phyloP scores from a whole-genome alignment of 1,140 invertebrate species.

The Acromyrmex charruanus region DNA sequence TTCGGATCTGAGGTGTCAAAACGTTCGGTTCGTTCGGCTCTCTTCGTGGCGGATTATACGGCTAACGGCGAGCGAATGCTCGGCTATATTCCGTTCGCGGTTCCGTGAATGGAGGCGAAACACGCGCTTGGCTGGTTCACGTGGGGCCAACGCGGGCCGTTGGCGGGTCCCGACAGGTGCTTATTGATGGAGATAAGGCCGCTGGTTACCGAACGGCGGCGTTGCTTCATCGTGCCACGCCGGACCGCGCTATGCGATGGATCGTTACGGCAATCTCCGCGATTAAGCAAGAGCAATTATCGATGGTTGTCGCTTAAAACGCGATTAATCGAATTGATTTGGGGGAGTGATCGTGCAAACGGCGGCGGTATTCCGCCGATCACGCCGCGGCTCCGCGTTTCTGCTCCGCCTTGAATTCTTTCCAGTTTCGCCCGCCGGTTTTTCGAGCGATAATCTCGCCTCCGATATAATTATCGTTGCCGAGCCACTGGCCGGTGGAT shows the following conservation, averaged over 20 bases:
- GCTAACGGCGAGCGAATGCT: background rate
- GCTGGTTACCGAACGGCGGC: conserved; percentile 63
- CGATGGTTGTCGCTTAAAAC: conserved; percentile 76
- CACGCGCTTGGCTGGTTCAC: conserved; percentile 52
- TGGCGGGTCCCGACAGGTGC: conserved; percentile 68
- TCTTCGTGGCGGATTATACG: background rate
- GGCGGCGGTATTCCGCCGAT: background rate
- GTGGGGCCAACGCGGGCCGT: conserved; percentile 44
- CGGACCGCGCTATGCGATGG: background rate
- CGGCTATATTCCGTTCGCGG: conserved; percentile 6
- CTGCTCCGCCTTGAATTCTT: conserved; percentile 28
- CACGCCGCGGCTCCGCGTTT: background rate
- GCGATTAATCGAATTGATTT: conserved; percentile 81
- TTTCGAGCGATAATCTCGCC: conserved; percentile 22
- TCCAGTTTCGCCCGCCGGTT: background rate
- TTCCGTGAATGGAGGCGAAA: conserved; percentile 68
- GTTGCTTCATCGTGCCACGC: conserved; percentile 49
- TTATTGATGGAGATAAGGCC: conserved; percentile 74
- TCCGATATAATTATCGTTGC: conserved; percentile 23
- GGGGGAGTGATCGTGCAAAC: conserved; percentile 66
- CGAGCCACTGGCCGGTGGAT: background rate
- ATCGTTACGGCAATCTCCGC: conserved; percentile 45
- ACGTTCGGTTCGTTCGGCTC: background rate
- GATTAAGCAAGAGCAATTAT: conserved; percentile 81
- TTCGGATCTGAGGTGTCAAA: background rate